Conservation (phyloP, 1,140 invertebrate genomes). For the Zophobas morio region DNA sequence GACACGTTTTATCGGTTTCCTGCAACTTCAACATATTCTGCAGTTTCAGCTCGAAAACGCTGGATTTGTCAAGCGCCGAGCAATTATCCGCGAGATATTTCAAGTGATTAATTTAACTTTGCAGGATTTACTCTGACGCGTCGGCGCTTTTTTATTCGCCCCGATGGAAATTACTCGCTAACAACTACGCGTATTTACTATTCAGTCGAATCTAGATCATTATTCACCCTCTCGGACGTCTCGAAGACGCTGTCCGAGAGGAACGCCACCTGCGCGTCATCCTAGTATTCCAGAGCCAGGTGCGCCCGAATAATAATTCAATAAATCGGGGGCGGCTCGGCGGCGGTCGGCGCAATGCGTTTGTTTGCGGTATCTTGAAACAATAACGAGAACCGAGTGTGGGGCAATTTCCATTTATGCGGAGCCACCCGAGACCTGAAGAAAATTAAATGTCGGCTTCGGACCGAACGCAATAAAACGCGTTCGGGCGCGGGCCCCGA, state of each 20-base stretch:
- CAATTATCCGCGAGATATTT: conserved; percentile 24
- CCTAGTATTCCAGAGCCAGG: neutral
- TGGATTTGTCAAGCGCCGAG: conserved; percentile 15
- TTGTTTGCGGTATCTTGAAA: conserved; percentile 44
- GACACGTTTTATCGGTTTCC: neutral
- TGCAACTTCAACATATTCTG: conserved; percentile 15
- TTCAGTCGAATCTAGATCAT: neutral
- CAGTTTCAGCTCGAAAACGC: conserved; percentile 6
- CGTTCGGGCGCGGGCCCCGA: conserved; percentile 26
- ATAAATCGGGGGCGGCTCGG: conserved; percentile 13
- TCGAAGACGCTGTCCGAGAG: neutral
- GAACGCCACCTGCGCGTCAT: neutral
- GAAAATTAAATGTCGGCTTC: conserved; percentile 55
- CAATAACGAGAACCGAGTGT: conserved; percentile 46
- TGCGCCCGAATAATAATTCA: conserved; percentile 34
- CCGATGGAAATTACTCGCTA: neutral
- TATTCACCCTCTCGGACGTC: neutral
- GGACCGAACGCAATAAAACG: conserved; percentile 52
- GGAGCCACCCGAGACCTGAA: conserved; percentile 50
- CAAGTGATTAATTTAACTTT: conserved; percentile 39
- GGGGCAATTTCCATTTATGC: conserved; percentile 56
- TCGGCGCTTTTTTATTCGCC: conserved; percentile 24
- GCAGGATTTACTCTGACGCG: conserved; percentile 6
- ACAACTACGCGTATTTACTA: neutral
- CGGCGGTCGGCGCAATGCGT: conserved; percentile 10